Base-by-base conservation (phyloP, 2,888 invertebrate genomes). In the Cosmopolites sordidus region DNA sequence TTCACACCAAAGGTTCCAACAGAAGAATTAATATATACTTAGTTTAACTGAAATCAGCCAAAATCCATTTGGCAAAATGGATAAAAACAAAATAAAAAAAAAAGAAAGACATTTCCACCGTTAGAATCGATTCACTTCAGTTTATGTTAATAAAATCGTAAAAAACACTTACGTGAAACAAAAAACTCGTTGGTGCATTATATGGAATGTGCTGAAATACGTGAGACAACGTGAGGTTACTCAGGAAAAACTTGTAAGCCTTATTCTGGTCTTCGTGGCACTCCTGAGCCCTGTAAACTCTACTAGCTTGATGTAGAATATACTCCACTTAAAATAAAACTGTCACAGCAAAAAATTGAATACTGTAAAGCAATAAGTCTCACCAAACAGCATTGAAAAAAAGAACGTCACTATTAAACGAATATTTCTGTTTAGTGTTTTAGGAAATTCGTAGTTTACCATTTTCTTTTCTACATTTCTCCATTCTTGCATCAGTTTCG, bases 401-500 rank as follows among this genome's bases (percentile, higher is more conserved):
- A 64, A 61, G 40, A 60, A 42, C 5, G 22, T 15, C 38, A 54
- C 44, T 1, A 62, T 9, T 4, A 11, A 14, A 8, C 49, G 47
- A n/a, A 59, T 51, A 27, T 16, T 57, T 15, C 37, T 58, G 15
- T 58, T 52, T 2, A 61, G 17, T 8, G 33, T 18, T 12, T 48
- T 42, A 1, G 61, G 56, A 37, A 49, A 58, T 5, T 59, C 60
- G 52, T 61, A 60, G 8, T 12, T 18, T 11, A 15, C 42, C 58
- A 65, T 59, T 5, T 52, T 44, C 14, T 37, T 41, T n/a, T 65
- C 63, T 6, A 64, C 51, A 6, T 15, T 6, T 29, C 38, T 46
- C 63, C 65, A 65, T 14, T 46, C 49, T 16, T 50, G 42, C 47
- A 63, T 51, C 15, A 62, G 30, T 37, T 50, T 30, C 4, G 49